Percentiles rank a stretch among this genome's conserved stretches.
Conservation (phyloP, 2,797 vertebrate species). For the Selene dorsalis region DNA sequence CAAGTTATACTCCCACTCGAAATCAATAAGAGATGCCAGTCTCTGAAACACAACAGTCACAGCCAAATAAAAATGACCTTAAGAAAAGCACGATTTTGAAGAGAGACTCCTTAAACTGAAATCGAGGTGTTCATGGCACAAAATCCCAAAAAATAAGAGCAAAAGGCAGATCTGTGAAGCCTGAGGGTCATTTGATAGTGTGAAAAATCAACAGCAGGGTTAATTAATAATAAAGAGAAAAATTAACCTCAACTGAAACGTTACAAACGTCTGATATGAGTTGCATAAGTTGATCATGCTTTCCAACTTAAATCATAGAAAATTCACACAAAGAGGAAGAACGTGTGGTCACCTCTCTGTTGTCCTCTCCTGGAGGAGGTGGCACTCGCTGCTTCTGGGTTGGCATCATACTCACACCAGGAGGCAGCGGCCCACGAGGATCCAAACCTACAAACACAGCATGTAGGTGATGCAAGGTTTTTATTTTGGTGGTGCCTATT, state of each 20-base stretch:
- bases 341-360: slow-evolving; percentile 83
- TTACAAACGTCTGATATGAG: too few species aligned
- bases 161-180: background rate
- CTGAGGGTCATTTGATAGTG: too few species aligned
- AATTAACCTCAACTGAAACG: too few species aligned
- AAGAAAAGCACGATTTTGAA: background rate
- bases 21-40: background rate
- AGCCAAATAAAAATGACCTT: background rate
- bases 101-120: background rate
- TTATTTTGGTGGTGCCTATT: background rate
- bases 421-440: slow-evolving; percentile 82
- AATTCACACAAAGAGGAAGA: background rate
- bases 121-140: background rate
- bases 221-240: too few species aligned
- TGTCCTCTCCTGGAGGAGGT: slow-evolving; percentile 91
- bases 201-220: too few species aligned
- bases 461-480: background rate
- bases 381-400: slow-evolving; percentile 85
- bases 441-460: slow-evolving; percentile 65
- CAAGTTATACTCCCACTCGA: background rate
- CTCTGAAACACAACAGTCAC: background rate
- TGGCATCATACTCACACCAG: slow-evolving; percentile 84
- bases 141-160: background rate
- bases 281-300: background rate
- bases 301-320: background rate